phyloP scores from a whole-genome alignment of 2,888 invertebrate genomes.

The Chydorus sphaericus region DNA sequence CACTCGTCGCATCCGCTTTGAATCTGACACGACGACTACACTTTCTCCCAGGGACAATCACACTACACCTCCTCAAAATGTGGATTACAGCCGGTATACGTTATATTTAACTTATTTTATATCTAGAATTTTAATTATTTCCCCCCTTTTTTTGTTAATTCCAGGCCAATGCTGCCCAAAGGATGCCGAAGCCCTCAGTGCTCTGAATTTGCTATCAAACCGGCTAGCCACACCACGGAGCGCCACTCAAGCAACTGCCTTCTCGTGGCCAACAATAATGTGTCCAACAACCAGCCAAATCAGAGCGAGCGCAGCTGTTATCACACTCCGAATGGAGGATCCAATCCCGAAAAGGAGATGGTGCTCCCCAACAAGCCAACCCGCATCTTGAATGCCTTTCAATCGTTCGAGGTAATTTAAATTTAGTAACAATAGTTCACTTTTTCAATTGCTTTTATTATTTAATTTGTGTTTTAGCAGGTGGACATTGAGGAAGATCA shows the following conservation, averaged over 20 bases:
- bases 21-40: background rate
- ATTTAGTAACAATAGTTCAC: background rate
- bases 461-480: background rate
- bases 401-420: no score
- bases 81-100: background rate
- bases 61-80: background rate
- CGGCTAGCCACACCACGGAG: conserved; percentile 11
- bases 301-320: background rate
- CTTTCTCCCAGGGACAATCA: background rate
- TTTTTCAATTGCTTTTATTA: background rate
- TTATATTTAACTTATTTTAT: background rate
- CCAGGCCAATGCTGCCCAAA: background rate
- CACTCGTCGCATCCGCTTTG: background rate
- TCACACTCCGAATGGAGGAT: background rate
- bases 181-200: background rate
- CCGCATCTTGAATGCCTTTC: no score
- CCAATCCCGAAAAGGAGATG: conserved; percentile 4
- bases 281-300: background rate
- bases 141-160: background rate
- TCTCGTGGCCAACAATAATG: background rate
- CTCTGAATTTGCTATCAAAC: conserved; percentile 9
- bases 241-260: background rate
- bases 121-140: background rate
- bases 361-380: conserved; percentile 8
- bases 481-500: background rate